A percentile compares a stretch with the other conserved stretches of the same genome.
phyloP scores from a whole-genome alignment of 2,113 vertebrate genomes.

The Todiramphus saurophagus region DNA sequence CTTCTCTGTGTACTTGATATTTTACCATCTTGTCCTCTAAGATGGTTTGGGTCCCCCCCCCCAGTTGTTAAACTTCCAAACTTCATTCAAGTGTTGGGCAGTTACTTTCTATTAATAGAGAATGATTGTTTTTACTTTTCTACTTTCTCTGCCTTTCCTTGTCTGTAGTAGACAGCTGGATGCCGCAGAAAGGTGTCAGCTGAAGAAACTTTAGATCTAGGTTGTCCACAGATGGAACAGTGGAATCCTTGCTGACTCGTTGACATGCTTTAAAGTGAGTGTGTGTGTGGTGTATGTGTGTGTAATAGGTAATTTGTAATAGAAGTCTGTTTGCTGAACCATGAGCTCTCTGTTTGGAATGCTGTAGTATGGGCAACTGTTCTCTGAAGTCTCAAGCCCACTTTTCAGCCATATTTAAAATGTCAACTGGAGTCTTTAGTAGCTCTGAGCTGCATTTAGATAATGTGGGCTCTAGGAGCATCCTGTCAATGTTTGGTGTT shows the following conservation, averaged over 20 bases:
- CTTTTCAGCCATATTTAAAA: background rate
- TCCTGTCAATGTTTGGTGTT: background rate
- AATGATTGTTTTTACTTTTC: background rate
- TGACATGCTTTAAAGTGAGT: background rate
- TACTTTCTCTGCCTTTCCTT: background rate
- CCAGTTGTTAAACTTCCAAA: background rate
- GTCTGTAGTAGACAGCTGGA: background rate
- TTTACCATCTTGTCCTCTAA: background rate
- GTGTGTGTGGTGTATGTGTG: background rate
- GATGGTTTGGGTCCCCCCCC: background rate
- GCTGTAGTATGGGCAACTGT: rapidly evolving
- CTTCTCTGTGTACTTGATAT: background rate
- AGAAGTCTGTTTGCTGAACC: background rate
- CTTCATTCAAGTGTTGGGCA: background rate
- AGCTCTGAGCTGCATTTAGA: background rate
- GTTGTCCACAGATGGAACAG: background rate
- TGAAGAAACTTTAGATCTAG: background rate
- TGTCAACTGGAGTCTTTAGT: background rate
- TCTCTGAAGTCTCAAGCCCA: background rate
- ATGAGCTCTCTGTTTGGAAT: background rate
- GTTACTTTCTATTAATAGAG: background rate
- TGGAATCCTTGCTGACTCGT: background rate
- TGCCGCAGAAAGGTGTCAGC: background rate
- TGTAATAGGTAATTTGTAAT: background rate
- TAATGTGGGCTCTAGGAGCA: background rate